phyloP scores from a whole-genome alignment of 2,113 vertebrate species.

The Strix aluco region DNA sequence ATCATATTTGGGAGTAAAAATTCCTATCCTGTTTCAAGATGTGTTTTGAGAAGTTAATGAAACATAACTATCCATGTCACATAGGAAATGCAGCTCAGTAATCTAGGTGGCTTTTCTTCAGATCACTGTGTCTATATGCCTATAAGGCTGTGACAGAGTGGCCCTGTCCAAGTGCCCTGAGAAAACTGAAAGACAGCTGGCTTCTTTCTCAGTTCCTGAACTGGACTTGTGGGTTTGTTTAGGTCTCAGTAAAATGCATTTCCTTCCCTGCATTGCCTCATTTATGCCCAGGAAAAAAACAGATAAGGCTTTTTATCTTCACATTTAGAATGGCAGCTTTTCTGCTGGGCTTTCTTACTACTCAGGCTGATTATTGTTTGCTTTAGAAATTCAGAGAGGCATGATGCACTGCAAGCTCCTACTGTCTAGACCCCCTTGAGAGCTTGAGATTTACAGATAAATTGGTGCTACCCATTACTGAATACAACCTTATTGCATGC shows the following conservation, averaged over 20 bases:
- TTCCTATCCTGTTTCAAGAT: background rate
- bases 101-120: background rate
- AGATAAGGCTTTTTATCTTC: background rate
- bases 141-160: background rate
- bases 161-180: background rate
- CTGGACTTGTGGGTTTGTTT: background rate
- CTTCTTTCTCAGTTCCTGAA: background rate
- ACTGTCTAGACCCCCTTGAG: background rate
- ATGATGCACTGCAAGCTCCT: background rate
- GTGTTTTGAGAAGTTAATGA: background rate
- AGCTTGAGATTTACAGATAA: conserved; percentile 27
- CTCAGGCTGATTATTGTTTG: conserved; percentile 2
- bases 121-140: background rate
- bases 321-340: background rate
- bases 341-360: background rate
- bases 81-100: background rate
- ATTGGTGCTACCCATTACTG: background rate
- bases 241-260: background rate
- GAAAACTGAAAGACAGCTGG: background rate
- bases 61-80: background rate
- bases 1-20: background rate
- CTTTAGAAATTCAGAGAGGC: conserved; percentile 25
- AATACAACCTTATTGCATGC: background rate
- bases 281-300: background rate
- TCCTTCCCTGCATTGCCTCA: background rate